A percentile compares a stretch with the other conserved stretches of the same genome.
Conservation (phyloP, 1,140 invertebrate genomes). For the Drosophila rhopaloa region DNA sequence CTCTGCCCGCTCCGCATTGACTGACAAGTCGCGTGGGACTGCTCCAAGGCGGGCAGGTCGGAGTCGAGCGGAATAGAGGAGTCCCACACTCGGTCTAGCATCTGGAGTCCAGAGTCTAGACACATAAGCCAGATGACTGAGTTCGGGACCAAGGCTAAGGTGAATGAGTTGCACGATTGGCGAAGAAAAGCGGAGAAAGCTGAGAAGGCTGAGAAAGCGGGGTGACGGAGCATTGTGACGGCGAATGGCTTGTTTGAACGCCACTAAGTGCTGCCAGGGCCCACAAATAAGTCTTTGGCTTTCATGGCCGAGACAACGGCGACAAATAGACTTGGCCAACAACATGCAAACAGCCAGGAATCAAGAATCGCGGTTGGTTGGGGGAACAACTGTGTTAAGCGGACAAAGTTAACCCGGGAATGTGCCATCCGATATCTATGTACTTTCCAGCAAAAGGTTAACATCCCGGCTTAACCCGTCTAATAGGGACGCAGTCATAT, state of each 20-base stretch:
- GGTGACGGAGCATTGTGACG: background rate
- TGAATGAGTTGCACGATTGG: slow-evolving; percentile 29
- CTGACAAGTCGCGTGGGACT: slow-evolving; percentile 48
- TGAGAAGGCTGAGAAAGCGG: background rate
- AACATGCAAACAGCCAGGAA: slow-evolving; percentile 2
- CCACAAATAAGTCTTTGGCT: slow-evolving; percentile 52
- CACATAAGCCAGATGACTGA: slow-evolving; percentile 36
- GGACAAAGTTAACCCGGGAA: slow-evolving; percentile 1
- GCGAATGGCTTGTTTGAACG: slow-evolving; percentile 39
- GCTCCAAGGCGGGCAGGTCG: background rate
- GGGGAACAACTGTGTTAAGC: background rate
- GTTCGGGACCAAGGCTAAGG: slow-evolving; percentile 13
- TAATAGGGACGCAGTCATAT: background rate
- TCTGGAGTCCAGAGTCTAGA: slow-evolving; percentile 34
- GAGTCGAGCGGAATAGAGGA: slow-evolving; percentile 8
- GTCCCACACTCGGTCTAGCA: background rate
- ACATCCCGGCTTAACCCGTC: slow-evolving; percentile 5
- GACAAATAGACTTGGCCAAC: slow-evolving; percentile 53
- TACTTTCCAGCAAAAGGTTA: background rate
- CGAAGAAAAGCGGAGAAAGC: background rate
- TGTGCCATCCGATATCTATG: slow-evolving; percentile 10
- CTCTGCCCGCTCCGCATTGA: slow-evolving; percentile 25
- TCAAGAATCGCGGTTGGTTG: background rate
- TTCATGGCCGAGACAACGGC: slow-evolving; percentile 29
- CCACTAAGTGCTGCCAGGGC: slow-evolving; percentile 32